Evolutionary conservation across 2,113 vertebrate species (phyloP).

Genomic region (Scatophagus argus): DNA sequence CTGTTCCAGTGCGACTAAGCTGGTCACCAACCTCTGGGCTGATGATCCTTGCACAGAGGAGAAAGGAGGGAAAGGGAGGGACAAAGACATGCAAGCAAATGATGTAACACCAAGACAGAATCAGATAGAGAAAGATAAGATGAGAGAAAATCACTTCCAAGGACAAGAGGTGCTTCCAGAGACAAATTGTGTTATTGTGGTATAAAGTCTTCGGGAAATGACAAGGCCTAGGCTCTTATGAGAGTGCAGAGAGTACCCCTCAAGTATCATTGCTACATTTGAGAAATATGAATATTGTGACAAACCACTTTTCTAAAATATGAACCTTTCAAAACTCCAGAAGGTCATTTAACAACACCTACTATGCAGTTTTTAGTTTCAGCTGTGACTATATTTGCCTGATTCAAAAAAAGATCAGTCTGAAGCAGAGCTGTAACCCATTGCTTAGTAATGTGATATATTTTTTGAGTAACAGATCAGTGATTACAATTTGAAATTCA

Average conservation of each 20-base stretch:
- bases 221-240: neutral
- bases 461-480: too few relatives aligned
- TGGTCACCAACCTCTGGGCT: conserved; percentile 55
- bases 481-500: too few relatives aligned
- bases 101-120: conserved; percentile 7
- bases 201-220: neutral
- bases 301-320: neutral
- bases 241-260: neutral
- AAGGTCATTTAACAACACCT: neutral
- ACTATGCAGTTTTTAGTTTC: too few relatives aligned
- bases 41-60: conserved; percentile 30
- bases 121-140: neutral
- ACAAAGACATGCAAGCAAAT: conserved; percentile 29
- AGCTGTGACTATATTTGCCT: too few relatives aligned
- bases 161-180: neutral
- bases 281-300: neutral
- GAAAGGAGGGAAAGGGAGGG: conserved; percentile 8
- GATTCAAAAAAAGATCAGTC: too few relatives aligned
- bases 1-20: conserved; percentile 67
- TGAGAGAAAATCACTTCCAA: neutral
- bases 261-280: neutral
- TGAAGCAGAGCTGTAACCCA: too few relatives aligned
- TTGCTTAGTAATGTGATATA: too few relatives aligned
- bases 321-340: neutral
- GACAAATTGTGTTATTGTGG: neutral